Conservation (phyloP, 2,797 vertebrate genomes). For the Danio albolineatus region DNA sequence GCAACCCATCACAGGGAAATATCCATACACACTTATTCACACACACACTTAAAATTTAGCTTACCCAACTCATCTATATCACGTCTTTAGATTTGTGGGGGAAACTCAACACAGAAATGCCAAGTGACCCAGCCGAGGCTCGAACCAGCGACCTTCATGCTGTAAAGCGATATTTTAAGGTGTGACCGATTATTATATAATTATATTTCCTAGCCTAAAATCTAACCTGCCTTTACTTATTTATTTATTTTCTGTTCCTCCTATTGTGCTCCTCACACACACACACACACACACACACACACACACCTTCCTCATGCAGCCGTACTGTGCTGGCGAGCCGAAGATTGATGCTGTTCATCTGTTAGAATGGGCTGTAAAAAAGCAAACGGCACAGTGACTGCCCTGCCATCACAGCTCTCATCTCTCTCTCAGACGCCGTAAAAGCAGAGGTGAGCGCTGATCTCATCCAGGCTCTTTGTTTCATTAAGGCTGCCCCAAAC, state of each 20-base stretch:
- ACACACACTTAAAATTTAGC: too few species aligned
- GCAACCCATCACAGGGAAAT: too few species aligned
- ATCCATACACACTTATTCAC: too few species aligned
- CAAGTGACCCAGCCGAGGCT: too few species aligned
- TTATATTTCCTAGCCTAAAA: too few species aligned
- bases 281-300: conserved; percentile 30
- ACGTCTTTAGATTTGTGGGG: too few species aligned
- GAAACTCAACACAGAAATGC: too few species aligned
- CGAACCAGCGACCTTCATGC: too few species aligned
- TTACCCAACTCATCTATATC: too few species aligned
- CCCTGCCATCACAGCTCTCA: conserved; percentile 57
- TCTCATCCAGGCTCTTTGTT: conserved; percentile 65
- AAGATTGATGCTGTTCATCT: conserved; percentile 81
- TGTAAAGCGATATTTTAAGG: too few species aligned
- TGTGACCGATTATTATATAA: too few species aligned
- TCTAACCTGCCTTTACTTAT: too few species aligned
- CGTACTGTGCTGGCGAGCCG: conserved; percentile 65
- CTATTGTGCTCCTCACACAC: conserved; percentile 10
- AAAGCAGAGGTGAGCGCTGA: conserved; percentile 64
- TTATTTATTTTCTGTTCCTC: neutral
- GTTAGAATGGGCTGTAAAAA: conserved; percentile 75
- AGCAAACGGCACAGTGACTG: conserved; percentile 58
- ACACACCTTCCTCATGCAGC: conserved; percentile 50
- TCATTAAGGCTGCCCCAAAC: conserved; percentile 62
- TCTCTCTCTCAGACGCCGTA: conserved; percentile 45